A percentile compares a stretch with the other conserved stretches of the same genome.
These are phyloP conservation scores for Batillaria attramentaria DNA, from an alignment of 1,140 invertebrate genomes.

Conservation along the genomic window DNA sequence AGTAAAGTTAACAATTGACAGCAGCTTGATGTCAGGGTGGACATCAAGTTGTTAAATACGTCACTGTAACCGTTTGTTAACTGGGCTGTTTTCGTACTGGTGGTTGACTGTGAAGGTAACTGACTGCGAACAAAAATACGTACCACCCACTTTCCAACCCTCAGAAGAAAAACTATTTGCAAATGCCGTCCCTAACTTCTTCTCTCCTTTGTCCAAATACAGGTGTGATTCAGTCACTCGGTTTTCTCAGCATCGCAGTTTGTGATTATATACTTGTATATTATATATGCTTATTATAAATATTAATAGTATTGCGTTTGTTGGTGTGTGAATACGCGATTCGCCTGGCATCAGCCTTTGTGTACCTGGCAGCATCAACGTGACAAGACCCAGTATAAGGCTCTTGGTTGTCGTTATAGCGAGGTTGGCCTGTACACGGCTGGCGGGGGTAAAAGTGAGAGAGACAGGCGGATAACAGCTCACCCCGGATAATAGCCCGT, in stretches of 20 bases:
- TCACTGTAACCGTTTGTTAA: too few relatives aligned
- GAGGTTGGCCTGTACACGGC: not conserved
- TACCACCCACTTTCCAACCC: too few relatives aligned
- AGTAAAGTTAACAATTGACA: too few relatives aligned
- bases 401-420: too few relatives aligned
- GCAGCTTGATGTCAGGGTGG: too few relatives aligned
- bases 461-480: conserved; percentile 11
- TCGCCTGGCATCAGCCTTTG: not conserved
- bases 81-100: too few relatives aligned
- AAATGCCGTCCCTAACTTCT: not conserved
- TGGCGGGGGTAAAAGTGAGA: not conserved
- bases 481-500: not conserved
- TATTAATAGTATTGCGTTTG: not conserved
- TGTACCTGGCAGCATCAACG: not conserved
- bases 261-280: not conserved
- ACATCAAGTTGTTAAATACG: too few relatives aligned
- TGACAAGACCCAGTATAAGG: too few relatives aligned
- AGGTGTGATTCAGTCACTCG: not conserved
- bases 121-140: too few relatives aligned
- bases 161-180: too few relatives aligned
- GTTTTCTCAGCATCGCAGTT: not conserved
- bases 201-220: not conserved
- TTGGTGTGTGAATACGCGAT: not conserved
- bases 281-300: conserved; percentile 1
- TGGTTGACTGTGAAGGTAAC: too few relatives aligned